Conservation (phyloP, 1,140 invertebrate genomes). For the Andricus grossulariae region DNA sequence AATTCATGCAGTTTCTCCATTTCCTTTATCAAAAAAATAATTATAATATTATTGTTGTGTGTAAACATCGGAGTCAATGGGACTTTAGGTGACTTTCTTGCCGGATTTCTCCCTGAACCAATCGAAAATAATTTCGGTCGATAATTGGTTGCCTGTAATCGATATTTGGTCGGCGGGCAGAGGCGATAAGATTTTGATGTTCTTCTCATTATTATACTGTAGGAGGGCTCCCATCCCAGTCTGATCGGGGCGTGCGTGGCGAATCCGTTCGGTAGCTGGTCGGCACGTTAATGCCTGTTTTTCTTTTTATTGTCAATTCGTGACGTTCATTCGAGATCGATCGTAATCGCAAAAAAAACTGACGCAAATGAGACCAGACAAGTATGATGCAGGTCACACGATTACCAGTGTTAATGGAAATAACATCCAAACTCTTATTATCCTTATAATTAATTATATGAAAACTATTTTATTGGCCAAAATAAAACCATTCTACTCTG, state of each 20-base stretch:
- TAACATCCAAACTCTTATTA: not conserved
- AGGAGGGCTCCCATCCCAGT: not conserved
- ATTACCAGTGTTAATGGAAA: not conserved
- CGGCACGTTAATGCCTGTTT: not conserved
- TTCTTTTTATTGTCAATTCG: not conserved
- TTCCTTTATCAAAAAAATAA: no score
- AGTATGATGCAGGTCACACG: not conserved
- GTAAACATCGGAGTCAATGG: not conserved
- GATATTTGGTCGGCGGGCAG: not conserved
- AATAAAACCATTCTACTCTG: not conserved
- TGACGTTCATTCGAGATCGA: not conserved
- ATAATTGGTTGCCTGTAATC: constrained; percentile 12
- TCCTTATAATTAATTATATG: not conserved
- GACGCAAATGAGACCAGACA: not conserved
- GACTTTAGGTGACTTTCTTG: not conserved
- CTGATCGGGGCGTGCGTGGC: not conserved
- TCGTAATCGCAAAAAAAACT: not conserved
- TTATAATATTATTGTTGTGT: no score
- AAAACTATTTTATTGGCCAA: not conserved
- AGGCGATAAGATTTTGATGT: not conserved
- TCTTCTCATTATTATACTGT: constrained; percentile 5
- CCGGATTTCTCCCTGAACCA: not conserved
- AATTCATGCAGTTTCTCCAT: no score
- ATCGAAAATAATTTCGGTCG: not conserved
- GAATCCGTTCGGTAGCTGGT: not conserved